Evolutionary conservation across 2,797 vertebrate species (phyloP).

Genomic region (Anguilla anguilla): DNA sequence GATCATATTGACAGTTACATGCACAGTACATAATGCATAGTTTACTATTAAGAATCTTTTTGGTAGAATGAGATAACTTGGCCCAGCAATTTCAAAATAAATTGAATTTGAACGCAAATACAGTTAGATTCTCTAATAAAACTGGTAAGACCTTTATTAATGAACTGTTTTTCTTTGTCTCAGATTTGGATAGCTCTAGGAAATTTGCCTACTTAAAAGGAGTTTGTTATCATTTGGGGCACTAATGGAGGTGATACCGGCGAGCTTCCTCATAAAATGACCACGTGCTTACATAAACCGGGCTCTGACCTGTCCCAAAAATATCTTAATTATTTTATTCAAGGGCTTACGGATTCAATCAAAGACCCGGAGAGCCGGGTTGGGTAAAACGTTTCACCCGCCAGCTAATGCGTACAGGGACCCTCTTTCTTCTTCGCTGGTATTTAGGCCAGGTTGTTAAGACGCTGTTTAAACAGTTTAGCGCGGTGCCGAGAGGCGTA

Average conservation of each 20-base stretch:
- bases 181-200: not conserved
- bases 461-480: not conserved
- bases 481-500: not conserved
- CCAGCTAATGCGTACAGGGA: not conserved
- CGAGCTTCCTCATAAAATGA: not conserved
- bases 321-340: conserved; percentile 1
- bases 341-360: not conserved
- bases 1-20: not conserved
- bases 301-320: not conserved
- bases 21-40: not conserved
- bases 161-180: not conserved
- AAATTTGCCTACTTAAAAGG: not conserved
- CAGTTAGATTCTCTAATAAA: not conserved
- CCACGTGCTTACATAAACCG: not conserved
- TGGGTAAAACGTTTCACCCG: not conserved
- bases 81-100: not conserved
- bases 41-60: no score
- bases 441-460: not conserved
- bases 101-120: not conserved
- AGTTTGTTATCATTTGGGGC: not conserved
- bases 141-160: not conserved
- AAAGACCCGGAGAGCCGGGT: not conserved
- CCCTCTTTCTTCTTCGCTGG: not conserved
- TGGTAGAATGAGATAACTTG: not conserved
- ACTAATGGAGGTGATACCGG: not conserved